A percentile compares a stretch with the other conserved stretches of the same genome.
These are phyloP conservation scores for Cladopsammia gracilis DNA, from an alignment of 64 coral and sea anemone genomes.

Conservation along the genomic window DNA sequence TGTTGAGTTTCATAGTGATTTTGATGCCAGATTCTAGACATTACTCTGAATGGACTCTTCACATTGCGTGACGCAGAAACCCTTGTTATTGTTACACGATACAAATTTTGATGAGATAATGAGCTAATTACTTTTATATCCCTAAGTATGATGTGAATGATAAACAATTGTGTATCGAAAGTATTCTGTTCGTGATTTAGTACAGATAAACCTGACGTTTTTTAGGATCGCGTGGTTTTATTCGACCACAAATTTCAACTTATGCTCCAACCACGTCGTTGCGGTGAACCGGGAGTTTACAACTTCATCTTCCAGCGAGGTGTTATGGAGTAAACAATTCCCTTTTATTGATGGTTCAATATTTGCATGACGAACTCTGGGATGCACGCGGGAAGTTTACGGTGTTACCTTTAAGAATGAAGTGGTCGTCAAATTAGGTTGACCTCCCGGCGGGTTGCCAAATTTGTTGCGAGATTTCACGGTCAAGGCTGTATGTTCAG, in stretches of 20 bases:
- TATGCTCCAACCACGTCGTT: neutral
- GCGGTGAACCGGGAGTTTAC: neutral
- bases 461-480: neutral
- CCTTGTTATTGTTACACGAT: neutral
- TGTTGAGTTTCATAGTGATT: neutral
- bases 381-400: neutral
- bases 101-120: conserved; percentile 11
- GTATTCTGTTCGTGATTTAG: neutral
- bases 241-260: neutral
- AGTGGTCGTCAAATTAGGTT: conserved; percentile 13
- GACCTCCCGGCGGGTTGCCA: neutral
- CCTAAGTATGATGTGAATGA: conserved; percentile 22
- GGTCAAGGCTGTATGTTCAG: neutral
- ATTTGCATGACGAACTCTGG: neutral
- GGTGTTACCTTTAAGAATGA: neutral
- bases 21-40: conserved; percentile 6
- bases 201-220: neutral
- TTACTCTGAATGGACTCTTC: neutral
- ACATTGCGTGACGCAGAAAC: neutral
- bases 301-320: neutral
- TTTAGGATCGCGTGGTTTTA: neutral
- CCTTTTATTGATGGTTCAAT: conserved; percentile 18
- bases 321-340: neutral
- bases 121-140: conserved; percentile 18
- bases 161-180: conserved; percentile 1